Evolutionary conservation across 2,797 vertebrate species (phyloP).

Genomic region (Podarcis lilfordi): DNA sequence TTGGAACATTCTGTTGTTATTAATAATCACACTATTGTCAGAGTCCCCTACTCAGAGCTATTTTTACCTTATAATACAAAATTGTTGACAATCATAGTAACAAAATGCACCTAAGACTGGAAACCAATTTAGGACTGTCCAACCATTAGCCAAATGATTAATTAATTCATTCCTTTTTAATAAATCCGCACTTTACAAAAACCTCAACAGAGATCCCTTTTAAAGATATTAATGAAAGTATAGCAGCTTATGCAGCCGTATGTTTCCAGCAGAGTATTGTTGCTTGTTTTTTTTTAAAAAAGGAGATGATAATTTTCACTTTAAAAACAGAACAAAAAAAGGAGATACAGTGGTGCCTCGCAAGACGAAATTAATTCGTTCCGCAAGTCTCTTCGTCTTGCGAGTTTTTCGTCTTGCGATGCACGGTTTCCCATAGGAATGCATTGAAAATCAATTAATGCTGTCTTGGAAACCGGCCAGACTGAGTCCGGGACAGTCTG

Average conservation of each 20-base stretch:
- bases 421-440: too few relatives aligned
- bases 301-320: conserved; percentile 20
- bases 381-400: too few relatives aligned
- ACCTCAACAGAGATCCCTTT: background rate
- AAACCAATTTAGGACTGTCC: background rate
- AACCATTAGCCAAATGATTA: background rate
- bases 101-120: too few relatives aligned
- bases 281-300: conserved; percentile 45
- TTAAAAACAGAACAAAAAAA: background rate
- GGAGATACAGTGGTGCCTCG: too few relatives aligned
- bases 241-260: conserved; percentile 32
- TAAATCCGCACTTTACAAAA: background rate
- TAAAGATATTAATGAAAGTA: background rate
- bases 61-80: background rate
- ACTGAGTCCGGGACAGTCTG: too few relatives aligned
- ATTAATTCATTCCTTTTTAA: background rate
- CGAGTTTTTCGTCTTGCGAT: too few relatives aligned
- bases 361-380: too few relatives aligned
- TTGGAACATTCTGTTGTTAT: background rate
- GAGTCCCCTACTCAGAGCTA: background rate
- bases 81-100: background rate
- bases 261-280: conserved; percentile 23
- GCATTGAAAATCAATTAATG: too few relatives aligned
- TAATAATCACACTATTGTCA: background rate
- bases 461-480: too few relatives aligned